These are phyloP conservation scores for Lophius americanus DNA, from an alignment of 2,797 vertebrate genomes.

Conservation along the genomic window DNA sequence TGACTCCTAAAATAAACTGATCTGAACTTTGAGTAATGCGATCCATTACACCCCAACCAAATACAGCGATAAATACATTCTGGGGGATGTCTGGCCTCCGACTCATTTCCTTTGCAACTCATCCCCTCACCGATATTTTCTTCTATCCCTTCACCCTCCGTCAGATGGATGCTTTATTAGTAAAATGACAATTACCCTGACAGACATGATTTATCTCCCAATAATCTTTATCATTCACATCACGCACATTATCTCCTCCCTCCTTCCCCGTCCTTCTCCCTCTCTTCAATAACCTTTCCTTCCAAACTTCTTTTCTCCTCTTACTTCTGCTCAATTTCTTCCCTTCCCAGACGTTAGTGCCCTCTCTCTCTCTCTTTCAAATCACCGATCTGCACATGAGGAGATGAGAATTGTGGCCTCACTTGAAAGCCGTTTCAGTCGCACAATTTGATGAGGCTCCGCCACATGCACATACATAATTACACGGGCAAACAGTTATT, in stretches of 20 bases:
- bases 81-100: neutral
- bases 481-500: conserved; percentile 37
- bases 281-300: conserved; percentile 27
- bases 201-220: conserved; percentile 63
- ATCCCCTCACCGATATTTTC: conserved; percentile 4
- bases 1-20: too few species aligned
- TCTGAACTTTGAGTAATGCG: too few species aligned
- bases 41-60: too few species aligned
- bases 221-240: conserved; percentile 61
- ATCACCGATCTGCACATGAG: conserved; percentile 45
- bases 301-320: conserved; percentile 22
- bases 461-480: conserved; percentile 7
- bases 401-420: conserved; percentile 38
- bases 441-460: conserved; percentile 19
- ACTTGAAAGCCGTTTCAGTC: conserved; percentile 42
- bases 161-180: conserved; percentile 53
- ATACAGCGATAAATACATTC: neutral
- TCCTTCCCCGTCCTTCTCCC: conserved; percentile 39
- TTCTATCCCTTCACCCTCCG: conserved; percentile 15
- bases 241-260: conserved; percentile 42
- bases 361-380: conserved; percentile 29
- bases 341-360: conserved; percentile 8
- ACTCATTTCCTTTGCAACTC: conserved; percentile 13
- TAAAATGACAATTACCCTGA: conserved; percentile 63
- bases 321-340: conserved; percentile 44